Conservation (phyloP, 2,888 invertebrate species). For the Gryllus longicercus region DNA sequence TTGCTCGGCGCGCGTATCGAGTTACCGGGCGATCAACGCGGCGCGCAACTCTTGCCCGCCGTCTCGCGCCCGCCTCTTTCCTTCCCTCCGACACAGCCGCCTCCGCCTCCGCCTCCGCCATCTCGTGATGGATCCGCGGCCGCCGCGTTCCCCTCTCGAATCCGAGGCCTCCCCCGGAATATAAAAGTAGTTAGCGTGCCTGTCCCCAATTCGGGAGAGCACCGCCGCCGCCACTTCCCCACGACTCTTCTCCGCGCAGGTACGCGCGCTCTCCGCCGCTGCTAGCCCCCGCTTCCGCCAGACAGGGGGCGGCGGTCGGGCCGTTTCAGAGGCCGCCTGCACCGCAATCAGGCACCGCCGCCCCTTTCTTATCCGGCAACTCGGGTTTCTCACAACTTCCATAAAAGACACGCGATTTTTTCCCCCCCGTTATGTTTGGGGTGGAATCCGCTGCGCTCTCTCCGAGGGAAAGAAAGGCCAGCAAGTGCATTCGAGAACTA, state of each 20-base stretch:
- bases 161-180: neutral
- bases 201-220: conserved; percentile 1
- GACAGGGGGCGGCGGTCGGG: neutral
- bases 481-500: no score
- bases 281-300: neutral
- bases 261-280: neutral
- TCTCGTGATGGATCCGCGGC: neutral
- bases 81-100: no score
- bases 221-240: neutral
- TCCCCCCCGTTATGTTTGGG: neutral
- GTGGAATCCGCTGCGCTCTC: neutral
- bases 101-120: neutral
- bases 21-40: no score
- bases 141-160: neutral
- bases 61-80: no score
- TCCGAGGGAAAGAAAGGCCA: no score
- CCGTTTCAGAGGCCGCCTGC: neutral
- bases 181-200: conserved; percentile 17
- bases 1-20: no score
- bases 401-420: conserved; percentile 17
- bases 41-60: no score
- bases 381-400: conserved; percentile 17
- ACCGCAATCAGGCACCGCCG: neutral
- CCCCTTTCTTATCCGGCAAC: conserved; percentile 8
- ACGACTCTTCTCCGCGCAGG: neutral